Base-by-base conservation (phyloP, 2,888 invertebrate genomes). In the Bellardia bayeri region DNA sequence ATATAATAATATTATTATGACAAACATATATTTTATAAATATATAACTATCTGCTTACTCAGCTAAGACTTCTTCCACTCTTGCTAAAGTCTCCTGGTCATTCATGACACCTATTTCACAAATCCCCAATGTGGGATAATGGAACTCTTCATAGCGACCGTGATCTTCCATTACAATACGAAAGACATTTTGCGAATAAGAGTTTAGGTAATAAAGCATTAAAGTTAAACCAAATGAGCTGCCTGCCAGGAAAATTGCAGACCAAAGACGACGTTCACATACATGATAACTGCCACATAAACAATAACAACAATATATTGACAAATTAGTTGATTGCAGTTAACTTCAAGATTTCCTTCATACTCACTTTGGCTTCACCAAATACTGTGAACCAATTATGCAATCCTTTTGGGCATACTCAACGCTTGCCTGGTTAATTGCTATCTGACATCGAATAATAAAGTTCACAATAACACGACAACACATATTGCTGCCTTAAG, bases 341-440 rank as follows among this genome's bases (percentile, higher is more conserved):
- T 40, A 42, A n/a, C 42, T 16, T 30, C 13, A 49, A 68, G 13
- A 68, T 68, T 23, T 49, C 13, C 45, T 9, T 11, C 3, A 23
- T 66, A 58, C 74, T 75, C 3, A 75, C 74, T 82, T 82, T 30
- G 72, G 58, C 42, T 75, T 45, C 8, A 66, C 74, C 56, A 78
- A 66, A 56, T 75, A 81, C 23, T 51, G 13, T 2, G 33, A 8
- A 61, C 68, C 82, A 30, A 72, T 40, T 11, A 78, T 11, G 30
- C 75, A 83, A 30, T 45, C 42, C 33, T 58, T 76, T 49, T 66
- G 58, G 71, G 66, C 66, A 72, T 61, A 81, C 58, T 81, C 80
- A 45, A 78, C 81, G 81, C 76, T 78, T 72, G 58, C 58, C 23
- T 87, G 61, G 51, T 61, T 71, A 7, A 81, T n/a, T 68, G 80